Conservation (phyloP, 2,797 vertebrate genomes). For the Threskiornis aethiopicus region DNA sequence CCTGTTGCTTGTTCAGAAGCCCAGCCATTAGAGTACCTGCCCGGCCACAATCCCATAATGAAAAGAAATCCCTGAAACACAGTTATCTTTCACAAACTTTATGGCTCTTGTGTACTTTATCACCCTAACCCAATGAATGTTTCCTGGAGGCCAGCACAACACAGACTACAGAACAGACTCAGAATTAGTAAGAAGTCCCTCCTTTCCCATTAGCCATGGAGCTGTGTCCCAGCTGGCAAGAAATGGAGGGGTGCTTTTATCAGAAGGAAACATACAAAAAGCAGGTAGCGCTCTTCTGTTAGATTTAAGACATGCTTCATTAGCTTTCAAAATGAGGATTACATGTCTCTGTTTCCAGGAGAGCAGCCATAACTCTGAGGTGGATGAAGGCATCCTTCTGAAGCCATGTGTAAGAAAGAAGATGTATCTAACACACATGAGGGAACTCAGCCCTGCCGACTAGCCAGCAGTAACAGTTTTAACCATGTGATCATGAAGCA, state of each 20-base stretch:
- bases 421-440: background rate
- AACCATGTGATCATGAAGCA: background rate
- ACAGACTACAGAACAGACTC: background rate
- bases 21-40: rapidly evolving
- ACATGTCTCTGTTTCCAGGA: background rate
- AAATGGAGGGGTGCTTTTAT: background rate
- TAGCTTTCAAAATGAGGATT: background rate
- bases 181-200: background rate
- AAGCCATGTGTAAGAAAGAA: background rate
- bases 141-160: background rate
- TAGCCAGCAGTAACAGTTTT: background rate
- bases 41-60: background rate
- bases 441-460: background rate
- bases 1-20: background rate
- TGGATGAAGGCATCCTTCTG: background rate
- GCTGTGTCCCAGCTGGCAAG: background rate
- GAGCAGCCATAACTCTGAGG: background rate
- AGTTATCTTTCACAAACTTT: background rate
- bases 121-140: background rate
- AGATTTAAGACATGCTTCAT: background rate
- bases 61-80: background rate
- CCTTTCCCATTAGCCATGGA: background rate
- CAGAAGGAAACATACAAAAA: background rate
- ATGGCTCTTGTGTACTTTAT: background rate
- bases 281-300: background rate